A percentile compares a stretch with the other conserved stretches of the same genome.
These are phyloP conservation scores for Lepus europaeus DNA, from an alignment of 2,113 vertebrate species.

Conservation along the genomic window DNA sequence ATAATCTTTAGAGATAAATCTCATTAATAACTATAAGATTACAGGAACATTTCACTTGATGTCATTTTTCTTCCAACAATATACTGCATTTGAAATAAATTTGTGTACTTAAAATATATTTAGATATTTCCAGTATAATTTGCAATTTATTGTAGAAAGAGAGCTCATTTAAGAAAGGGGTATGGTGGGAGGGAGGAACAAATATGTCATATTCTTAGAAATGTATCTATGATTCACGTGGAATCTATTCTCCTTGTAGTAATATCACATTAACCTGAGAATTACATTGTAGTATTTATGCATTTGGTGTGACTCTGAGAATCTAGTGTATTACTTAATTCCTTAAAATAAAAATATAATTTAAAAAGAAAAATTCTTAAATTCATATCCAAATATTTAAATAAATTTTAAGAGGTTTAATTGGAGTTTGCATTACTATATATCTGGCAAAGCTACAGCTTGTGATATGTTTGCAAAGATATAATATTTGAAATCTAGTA, in stretches of 20 bases:
- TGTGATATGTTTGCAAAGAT: background rate
- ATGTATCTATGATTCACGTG: too few relatives aligned
- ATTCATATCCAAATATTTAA: background rate
- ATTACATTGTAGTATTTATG: too few relatives aligned
- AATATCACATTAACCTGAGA: too few relatives aligned
- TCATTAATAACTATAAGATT: constrained; percentile 63
- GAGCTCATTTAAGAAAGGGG: background rate
- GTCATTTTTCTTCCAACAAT: background rate
- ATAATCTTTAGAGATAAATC: constrained; percentile 60
- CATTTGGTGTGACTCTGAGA: too few relatives aligned
- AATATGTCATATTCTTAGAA: too few relatives aligned
- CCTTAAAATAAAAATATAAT: too few relatives aligned
- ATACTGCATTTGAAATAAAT: background rate
- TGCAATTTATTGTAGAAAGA: background rate
- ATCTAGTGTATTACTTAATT: too few relatives aligned
- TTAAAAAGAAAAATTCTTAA: background rate
- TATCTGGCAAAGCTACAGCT: background rate
- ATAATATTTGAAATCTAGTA: background rate
- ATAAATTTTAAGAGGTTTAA: background rate
- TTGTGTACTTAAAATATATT: background rate
- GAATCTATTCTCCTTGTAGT: too few relatives aligned
- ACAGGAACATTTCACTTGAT: constrained; percentile 20
- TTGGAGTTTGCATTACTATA: background rate
- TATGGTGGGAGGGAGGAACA: too few relatives aligned
- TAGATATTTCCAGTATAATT: background rate